Percentiles rank a stretch among this genome's conserved stretches.
These are phyloP conservation scores for Spea hammondii DNA, from an alignment of 2,797 vertebrate genomes.

Conservation along the genomic window DNA sequence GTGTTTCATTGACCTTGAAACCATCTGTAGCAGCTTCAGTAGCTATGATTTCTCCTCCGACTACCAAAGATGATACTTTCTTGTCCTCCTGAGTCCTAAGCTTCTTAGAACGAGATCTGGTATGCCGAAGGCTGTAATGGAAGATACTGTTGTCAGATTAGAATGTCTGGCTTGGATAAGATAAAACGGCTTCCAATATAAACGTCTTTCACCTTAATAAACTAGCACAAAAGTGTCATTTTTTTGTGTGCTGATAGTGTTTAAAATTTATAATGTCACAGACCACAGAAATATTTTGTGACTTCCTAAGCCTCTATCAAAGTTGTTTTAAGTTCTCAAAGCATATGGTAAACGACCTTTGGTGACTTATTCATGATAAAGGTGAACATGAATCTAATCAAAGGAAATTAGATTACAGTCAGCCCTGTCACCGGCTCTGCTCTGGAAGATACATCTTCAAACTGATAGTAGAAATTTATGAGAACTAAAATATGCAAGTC, in stretches of 20 bases:
- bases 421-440: background rate
- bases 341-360: constrained; percentile 50
- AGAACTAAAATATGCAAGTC: background rate
- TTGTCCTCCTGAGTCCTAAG: constrained; percentile 78
- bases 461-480: background rate
- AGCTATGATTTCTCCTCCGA: constrained; percentile 64
- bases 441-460: background rate
- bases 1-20: constrained; percentile 72
- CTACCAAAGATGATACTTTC: constrained; percentile 65
- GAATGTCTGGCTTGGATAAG: constrained; percentile 60
- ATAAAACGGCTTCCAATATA: constrained; percentile 63
- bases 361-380: constrained; percentile 53
- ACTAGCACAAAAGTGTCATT: constrained; percentile 58
- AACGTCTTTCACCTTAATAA: constrained; percentile 59
- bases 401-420: constrained; percentile 29
- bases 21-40: constrained; percentile 62
- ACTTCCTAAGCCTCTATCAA: constrained; percentile 54
- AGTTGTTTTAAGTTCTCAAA: constrained; percentile 54
- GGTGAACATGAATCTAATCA: constrained; percentile 20
- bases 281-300: constrained; percentile 58
- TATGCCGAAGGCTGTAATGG: constrained; percentile 71
- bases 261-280: constrained; percentile 61
- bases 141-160: constrained; percentile 63
- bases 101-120: constrained; percentile 83
- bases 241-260: constrained; percentile 58